These are phyloP conservation scores for Harpegnathos saltator DNA, from an alignment of 1,140 invertebrate species.

Conservation along the genomic window DNA sequence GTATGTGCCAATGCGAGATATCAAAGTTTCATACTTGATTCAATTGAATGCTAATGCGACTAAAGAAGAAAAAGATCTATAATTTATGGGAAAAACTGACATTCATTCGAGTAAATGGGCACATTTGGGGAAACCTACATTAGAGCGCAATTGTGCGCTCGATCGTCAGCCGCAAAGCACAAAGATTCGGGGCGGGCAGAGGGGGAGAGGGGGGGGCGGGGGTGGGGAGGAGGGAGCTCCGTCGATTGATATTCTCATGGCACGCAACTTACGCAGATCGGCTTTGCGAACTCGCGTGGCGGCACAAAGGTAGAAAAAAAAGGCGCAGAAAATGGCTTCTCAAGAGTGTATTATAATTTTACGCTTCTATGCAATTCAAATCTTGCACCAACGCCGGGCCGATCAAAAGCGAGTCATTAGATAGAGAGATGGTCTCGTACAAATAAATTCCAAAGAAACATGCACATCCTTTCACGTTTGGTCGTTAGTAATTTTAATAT, in stretches of 20 bases:
- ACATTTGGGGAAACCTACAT: constrained; percentile 33
- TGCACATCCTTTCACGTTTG: constrained; percentile 14
- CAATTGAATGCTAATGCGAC: constrained; percentile 33
- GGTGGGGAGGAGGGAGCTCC: not conserved
- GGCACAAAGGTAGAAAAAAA: constrained; percentile 9
- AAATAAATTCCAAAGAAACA: constrained; percentile 28
- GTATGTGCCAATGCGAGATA: constrained; percentile 1
- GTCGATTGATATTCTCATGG: not conserved
- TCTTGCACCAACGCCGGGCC: constrained; percentile 23
- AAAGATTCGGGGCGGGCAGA: not conserved
- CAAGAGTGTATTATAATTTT: not conserved
- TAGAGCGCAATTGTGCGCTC: not conserved
- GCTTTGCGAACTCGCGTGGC: not conserved
- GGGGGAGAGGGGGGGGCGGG: no score
- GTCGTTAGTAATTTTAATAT: constrained; percentile 21
- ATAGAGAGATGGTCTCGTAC: not conserved
- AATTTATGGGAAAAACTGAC: no score
- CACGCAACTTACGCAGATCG: not conserved
- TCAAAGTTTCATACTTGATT: not conserved
- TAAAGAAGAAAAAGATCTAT: no score
- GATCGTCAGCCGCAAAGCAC: constrained; percentile 20
- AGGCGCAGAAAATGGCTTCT: constrained; percentile 5
- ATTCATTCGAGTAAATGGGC: not conserved
- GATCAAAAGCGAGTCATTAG: constrained; percentile 26
- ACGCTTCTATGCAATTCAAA: not conserved